A percentile compares a stretch with the other conserved stretches of the same genome.
Conservation (phyloP, 1,140 invertebrate genomes). For the Drosophila aff. region DNA sequence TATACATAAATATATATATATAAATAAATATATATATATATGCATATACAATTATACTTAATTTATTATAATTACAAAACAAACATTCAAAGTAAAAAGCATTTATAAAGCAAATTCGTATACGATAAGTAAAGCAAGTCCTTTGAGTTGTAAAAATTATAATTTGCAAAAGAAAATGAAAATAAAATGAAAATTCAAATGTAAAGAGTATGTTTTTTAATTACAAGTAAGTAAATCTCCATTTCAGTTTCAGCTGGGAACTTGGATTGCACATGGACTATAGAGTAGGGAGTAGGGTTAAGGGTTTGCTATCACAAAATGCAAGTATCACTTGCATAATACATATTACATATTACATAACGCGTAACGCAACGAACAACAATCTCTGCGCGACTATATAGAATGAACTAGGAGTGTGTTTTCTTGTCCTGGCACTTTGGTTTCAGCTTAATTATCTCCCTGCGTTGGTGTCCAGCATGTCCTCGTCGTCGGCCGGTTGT, state of each 20-base stretch:
- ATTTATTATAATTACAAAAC: constrained; percentile 55
- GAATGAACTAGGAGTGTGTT: constrained; percentile 62
- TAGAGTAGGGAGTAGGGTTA: neutral
- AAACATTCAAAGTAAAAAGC: constrained; percentile 54
- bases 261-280: constrained; percentile 3
- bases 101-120: constrained; percentile 59
- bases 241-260: neutral
- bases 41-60: constrained; percentile 40
- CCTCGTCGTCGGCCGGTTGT: constrained; percentile 73
- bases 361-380: constrained; percentile 40
- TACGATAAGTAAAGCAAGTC: constrained; percentile 60
- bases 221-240: constrained; percentile 6
- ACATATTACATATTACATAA: constrained; percentile 52
- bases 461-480: constrained; percentile 67
- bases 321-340: constrained; percentile 35
- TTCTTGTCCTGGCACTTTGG: constrained; percentile 67
- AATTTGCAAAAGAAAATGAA: constrained; percentile 35
- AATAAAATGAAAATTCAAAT: constrained; percentile 59
- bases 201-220: constrained; percentile 7
- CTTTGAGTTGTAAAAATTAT: constrained; percentile 51
- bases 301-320: constrained; percentile 37
- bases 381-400: constrained; percentile 30
- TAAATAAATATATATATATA: constrained; percentile 55
- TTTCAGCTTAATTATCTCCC: constrained; percentile 33
- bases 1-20: constrained; percentile 63